Base-by-base conservation (phyloP, 2,888 invertebrate genomes). In the Drosophila tripunctata region DNA sequence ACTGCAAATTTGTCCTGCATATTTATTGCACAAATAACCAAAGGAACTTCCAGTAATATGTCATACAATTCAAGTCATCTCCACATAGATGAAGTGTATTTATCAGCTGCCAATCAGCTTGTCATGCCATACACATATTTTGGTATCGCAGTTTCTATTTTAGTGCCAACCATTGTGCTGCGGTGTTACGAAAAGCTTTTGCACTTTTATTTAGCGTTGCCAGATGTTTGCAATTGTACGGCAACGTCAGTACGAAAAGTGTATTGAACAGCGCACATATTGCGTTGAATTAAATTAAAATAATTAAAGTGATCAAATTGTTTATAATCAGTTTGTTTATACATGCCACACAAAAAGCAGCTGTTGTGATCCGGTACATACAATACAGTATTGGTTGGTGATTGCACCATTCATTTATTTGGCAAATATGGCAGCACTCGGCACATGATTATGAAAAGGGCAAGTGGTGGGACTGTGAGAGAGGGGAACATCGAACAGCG, bases 81-180 rank as follows among this genome's bases (percentile, higher is more conserved):
- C 10, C 8, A 22, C 60, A 58, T 57, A 60, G 45, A 17, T 50
- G 14, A 51, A 73, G 43, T 57, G 57, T 50, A 58, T 74, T 76
- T 67, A 62, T 54, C 78, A 82, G 67, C 67, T 84, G 85, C 62
- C 50, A 65, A 70, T 67, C 66, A 62, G 61, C 31, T 47, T 51
- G 66, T 50, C 63, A 57, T 45, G 24, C 69, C 57, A 62, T 67
- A 61, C 55, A 77, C 48, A n/a, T n/a, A n/a, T n/a, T 54, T 54
- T 56, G 5, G 54, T 10, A 15, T 33, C 24, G 8, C 52, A 17
- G 58, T 36, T 38, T 35, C 57, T 79, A 80, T 62, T 62, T 10
- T 10, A 33, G 36, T 67, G 69, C 3, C 48, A 4, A 44, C 48
- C 51, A 77, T 38, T 61, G 75, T 83, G 41, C 48, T 83, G 41